These are phyloP conservation scores for Pseudomyrmex flavicornis DNA, from an alignment of 1,140 invertebrate species.

Conservation along the genomic window DNA sequence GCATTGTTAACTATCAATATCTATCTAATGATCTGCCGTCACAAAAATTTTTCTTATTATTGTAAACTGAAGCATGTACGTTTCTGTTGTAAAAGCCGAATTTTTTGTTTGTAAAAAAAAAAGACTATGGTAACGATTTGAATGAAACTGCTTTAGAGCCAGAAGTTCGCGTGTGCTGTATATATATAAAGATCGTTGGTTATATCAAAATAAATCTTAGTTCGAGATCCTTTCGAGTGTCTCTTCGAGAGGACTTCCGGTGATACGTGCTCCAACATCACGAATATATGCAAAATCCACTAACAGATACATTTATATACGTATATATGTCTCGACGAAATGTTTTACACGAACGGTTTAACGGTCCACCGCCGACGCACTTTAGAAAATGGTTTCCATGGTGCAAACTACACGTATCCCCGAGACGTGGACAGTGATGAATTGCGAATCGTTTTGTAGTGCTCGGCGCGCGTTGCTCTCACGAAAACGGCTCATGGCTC, in stretches of 20 bases:
- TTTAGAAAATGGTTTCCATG: constrained; percentile 62
- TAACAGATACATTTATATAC: neutral
- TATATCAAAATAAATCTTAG: constrained; percentile 23
- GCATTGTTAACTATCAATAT: neutral
- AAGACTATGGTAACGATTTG: neutral
- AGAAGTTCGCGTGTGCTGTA: neutral
- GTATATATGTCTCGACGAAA: constrained; percentile 36
- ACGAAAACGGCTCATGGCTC: constrained; percentile 58
- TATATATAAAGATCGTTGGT: no score
- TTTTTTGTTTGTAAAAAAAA: no score
- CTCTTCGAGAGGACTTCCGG: constrained; percentile 5
- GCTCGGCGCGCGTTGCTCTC: constrained; percentile 50
- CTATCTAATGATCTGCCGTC: neutral
- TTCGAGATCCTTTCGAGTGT: neutral
- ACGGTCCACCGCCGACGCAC: constrained; percentile 58
- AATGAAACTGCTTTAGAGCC: neutral
- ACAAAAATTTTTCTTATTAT: no score
- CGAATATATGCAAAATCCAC: constrained; percentile 37
- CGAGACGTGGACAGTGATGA: constrained; percentile 60
- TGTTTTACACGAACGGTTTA: constrained; percentile 60
- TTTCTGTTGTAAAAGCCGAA: neutral
- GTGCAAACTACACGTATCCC: constrained; percentile 58
- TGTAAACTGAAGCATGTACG: no score
- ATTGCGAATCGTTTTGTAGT: constrained; percentile 61
- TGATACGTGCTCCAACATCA: neutral